A percentile compares a stretch with the other conserved stretches of the same genome.
phyloP scores from a whole-genome alignment of 2,113 vertebrate species.

The Equus przewalskii region DNA sequence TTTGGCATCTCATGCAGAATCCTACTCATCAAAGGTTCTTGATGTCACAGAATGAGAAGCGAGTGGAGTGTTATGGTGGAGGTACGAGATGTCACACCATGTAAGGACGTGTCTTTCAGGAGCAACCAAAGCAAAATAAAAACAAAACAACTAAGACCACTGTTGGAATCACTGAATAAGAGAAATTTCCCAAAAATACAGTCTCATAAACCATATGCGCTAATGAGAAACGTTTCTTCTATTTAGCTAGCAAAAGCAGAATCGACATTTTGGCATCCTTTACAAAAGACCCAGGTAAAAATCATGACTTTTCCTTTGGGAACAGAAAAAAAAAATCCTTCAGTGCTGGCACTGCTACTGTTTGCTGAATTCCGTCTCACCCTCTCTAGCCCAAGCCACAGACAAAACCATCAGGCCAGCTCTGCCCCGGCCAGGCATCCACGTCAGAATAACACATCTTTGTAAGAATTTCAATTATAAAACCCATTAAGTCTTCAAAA shows the following conservation, averaged over 20 bases:
- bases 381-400: neutral
- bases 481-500: neutral
- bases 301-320: constrained; percentile 24
- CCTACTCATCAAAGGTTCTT: neutral
- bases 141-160: neutral
- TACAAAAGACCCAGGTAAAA: constrained; percentile 14
- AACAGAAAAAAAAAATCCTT: neutral
- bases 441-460: neutral
- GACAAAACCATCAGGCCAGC: neutral
- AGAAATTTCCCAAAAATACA: neutral
- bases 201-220: constrained; percentile 16
- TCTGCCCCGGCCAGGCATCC: neutral
- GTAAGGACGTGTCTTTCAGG: neutral
- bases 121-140: neutral
- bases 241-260: neutral
- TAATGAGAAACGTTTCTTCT: neutral
- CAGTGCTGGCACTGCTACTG: neutral
- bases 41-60: neutral
- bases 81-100: accelerated
- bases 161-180: neutral
- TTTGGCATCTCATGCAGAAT: neutral
- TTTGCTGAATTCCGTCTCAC: neutral
- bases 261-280: neutral
- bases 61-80: too few species aligned
- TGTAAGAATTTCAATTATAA: neutral